A percentile compares a stretch with the other conserved stretches of the same genome.
These are phyloP conservation scores for Microcebus jonahi DNA, from an alignment of 2,113 vertebrate genomes.

Conservation along the genomic window DNA sequence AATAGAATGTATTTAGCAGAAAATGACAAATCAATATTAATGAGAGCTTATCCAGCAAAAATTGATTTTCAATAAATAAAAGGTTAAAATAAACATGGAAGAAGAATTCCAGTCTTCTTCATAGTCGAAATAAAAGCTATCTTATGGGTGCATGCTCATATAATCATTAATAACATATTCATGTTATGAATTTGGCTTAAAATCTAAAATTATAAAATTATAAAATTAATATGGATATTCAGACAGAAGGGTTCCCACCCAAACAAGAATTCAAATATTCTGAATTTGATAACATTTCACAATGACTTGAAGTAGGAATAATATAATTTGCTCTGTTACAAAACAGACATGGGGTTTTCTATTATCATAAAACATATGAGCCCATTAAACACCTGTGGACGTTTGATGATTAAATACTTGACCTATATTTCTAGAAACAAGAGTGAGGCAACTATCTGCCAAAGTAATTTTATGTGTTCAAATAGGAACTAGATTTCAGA, in stretches of 20 bases:
- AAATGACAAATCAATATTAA: conserved; percentile 34
- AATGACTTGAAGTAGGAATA: not conserved
- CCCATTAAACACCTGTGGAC: conserved; percentile 30
- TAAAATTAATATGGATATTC: not conserved
- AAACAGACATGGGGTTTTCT: not conserved
- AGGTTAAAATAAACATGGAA: not conserved
- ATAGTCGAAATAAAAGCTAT: not conserved
- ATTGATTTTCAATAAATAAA: conserved; percentile 54
- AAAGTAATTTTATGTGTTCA: conserved; percentile 45
- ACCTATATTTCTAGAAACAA: conserved; percentile 61
- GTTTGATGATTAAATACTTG: conserved; percentile 62
- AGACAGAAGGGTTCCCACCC: not conserved
- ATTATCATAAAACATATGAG: conserved; percentile 42
- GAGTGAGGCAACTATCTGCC: not conserved
- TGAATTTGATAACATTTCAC: not conserved
- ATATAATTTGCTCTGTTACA: not conserved
- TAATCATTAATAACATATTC: not conserved
- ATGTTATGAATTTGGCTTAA: not conserved
- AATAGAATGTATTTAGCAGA: not conserved
- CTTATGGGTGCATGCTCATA: fast-evolving
- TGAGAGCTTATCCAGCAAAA: not conserved
- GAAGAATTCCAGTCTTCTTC: not conserved
- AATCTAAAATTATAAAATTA: not conserved
- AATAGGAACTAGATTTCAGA: conserved; percentile 38
- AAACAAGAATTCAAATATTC: not conserved